Base-by-base conservation (phyloP, 2,113 vertebrate genomes). In the Tylochromis polylepis region DNA sequence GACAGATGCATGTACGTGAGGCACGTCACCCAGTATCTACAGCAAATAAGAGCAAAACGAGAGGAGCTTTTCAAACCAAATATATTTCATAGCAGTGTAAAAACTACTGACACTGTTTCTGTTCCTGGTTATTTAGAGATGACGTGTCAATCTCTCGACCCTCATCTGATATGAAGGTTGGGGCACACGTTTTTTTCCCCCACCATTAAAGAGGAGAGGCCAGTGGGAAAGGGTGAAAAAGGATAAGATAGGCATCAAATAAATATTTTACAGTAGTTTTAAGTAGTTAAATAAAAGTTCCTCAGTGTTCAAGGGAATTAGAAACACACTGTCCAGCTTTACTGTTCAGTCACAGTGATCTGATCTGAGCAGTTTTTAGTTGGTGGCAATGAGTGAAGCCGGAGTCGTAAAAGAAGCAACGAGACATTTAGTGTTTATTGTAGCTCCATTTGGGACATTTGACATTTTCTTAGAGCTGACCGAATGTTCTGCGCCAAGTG, bases 401-500 rank as follows among this genome's bases (percentile, higher is more conserved):
- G n/a, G 29, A 27, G 7, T 34, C 24, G 38, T 41, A 49, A 80
- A 67, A 65, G 41, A 49, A 24, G 43, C 34, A 62, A 9, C 0
- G 11, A 75, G 81, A 38, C 81, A 75, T 67, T 24, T 38, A 53
- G 24, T 36, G 57, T 62, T 85, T 34, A 22, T 56, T 24, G 20
- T 55, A 38, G n/a, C 67, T 87, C 46, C 29, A 18, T 89, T 72
- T 53, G 53, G 78, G 78, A 36, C 10, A 14, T 36, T 80, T 31
- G 8, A 31, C 3, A 0, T 49, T 82, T 75, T 65, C 77, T 41
- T 41, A 65, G 65, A 67, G 29, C 56, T 65, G 12, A 20, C 82
- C 59, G 56, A 85, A 78, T 81, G 57, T 58, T 60, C 11, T 31
- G 62, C 34, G 5, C 85, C 79, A 91, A 85, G 59, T 91, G 78